Conservation (phyloP, 2,888 invertebrate genomes). For the Ariolimax columbianus region DNA sequence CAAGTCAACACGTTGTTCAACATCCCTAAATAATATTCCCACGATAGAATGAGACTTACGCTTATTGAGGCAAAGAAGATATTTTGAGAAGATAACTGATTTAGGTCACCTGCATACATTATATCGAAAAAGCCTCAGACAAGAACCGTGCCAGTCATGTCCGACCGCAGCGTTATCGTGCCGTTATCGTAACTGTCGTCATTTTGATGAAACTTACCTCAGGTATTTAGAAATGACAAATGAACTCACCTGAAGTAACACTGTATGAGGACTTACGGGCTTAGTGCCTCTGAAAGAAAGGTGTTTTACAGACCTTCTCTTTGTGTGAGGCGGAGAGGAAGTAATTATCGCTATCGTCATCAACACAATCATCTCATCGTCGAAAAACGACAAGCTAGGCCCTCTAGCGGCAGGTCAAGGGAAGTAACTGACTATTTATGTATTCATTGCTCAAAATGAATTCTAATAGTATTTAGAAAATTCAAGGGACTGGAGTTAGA, state of each 20-base stretch:
- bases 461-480: too few relatives aligned
- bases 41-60: neutral
- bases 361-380: constrained; percentile 56
- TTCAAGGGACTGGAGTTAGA: too few relatives aligned
- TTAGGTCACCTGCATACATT: constrained; percentile 21
- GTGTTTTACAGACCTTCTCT: neutral
- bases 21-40: neutral
- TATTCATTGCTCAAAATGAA: neutral
- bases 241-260: constrained; percentile 13
- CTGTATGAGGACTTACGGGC: neutral
- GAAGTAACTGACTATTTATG: constrained; percentile 32
- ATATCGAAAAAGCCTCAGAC: neutral
- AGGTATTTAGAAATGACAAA: neutral
- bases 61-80: neutral
- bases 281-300: neutral
- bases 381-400: constrained; percentile 55
- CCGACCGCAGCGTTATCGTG: constrained; percentile 12
- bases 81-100: neutral
- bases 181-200: constrained; percentile 46
- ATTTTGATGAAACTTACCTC: neutral
- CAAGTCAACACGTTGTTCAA: neutral
- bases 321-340: constrained; percentile 46
- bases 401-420: constrained; percentile 53
- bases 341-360: constrained; percentile 57
- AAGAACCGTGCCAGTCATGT: neutral